phyloP scores from a whole-genome alignment of 2,797 vertebrate species.

The Phoebastria nigripes region DNA sequence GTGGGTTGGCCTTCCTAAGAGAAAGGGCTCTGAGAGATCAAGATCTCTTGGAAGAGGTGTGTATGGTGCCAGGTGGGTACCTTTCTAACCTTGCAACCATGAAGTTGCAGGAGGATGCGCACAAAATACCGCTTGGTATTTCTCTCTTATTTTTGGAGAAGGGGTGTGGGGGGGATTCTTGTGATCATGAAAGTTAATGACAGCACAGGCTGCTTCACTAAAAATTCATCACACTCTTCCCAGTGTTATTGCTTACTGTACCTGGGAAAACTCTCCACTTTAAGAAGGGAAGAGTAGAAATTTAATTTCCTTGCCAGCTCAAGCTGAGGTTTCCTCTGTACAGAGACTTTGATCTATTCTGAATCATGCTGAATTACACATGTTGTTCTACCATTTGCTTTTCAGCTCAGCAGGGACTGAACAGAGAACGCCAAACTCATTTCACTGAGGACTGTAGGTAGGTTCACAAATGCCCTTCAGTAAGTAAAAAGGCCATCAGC shows the following conservation, averaged over 20 bases:
- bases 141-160: not conserved
- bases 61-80: not conserved
- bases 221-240: not conserved
- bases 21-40: not conserved
- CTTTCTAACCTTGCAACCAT: not conserved
- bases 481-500: not conserved
- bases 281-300: not conserved
- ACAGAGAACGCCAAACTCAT: not conserved
- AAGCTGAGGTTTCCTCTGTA: conserved; percentile 1
- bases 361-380: conserved; percentile 21
- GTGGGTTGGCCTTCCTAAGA: not conserved
- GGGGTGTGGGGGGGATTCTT: not conserved
- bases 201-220: not conserved
- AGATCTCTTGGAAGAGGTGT: not conserved
- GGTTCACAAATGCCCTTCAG: not conserved
- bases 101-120: not conserved
- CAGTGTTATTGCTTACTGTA: not conserved
- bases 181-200: conserved; percentile 1
- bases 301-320: conserved; percentile 13
- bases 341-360: conserved; percentile 34
- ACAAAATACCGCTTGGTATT: not conserved
- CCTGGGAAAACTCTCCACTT: not conserved
- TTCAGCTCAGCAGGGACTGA: conserved; percentile 3
- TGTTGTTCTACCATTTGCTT: conserved; percentile 30
- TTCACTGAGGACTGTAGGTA: not conserved